Evolutionary conservation across 1,140 invertebrate species (phyloP).

Genomic region (Rhysida immarginata): DNA sequence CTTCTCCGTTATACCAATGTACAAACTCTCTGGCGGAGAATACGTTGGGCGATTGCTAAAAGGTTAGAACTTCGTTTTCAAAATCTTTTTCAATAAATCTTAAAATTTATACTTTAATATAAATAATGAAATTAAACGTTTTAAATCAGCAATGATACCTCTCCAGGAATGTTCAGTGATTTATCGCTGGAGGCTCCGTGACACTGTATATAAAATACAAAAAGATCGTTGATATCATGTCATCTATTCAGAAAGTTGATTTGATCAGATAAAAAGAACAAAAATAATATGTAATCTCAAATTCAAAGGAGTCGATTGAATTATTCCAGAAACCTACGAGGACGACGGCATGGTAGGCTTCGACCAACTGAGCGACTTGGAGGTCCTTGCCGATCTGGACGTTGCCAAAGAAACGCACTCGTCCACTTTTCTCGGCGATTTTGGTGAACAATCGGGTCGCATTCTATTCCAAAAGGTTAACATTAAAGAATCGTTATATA

Average conservation of each 20-base stretch:
- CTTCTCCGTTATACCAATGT: conserved; percentile 77
- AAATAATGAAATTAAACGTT: background rate
- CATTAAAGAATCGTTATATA: background rate
- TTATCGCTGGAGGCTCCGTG: conserved; percentile 77
- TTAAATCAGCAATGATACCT: conserved; percentile 33
- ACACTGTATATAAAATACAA: no score
- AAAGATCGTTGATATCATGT: no score
- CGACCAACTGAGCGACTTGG: background rate
- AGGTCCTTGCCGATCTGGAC: background rate
- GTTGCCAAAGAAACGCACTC: conserved; percentile 5
- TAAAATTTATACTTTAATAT: background rate
- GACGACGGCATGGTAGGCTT: conserved; percentile 31
- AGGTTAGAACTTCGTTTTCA: no score
- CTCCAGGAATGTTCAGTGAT: conserved; percentile 64
- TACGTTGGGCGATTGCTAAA: conserved; percentile 25
- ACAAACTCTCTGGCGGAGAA: conserved; percentile 81
- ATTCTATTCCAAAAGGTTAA: no score
- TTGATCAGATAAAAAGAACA: no score
- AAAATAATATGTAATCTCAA: background rate
- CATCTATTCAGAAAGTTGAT: no score
- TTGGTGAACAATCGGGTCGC: no score
- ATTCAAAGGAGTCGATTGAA: background rate
- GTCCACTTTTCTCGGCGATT: no score
- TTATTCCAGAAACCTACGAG: conserved; percentile 18
- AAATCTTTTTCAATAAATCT: no score